Base-by-base conservation (phyloP, 2,888 invertebrate genomes). In the Poecilobothrus nobilitatus region DNA sequence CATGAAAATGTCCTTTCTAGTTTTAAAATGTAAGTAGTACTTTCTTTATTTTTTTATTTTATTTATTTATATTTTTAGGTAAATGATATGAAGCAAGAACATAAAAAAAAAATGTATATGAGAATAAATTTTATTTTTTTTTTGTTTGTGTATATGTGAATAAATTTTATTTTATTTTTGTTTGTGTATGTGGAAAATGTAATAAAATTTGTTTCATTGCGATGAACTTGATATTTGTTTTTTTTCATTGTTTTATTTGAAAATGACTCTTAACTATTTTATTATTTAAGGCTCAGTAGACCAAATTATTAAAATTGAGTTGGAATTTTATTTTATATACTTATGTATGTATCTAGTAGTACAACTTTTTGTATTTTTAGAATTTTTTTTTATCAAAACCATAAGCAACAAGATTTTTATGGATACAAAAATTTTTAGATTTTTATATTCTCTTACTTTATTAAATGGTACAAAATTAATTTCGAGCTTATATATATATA, bases 261-360 rank as follows among this genome's bases (percentile, higher is more conserved):
- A 53, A 53, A 53, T 2, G 7, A 15, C 53, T 18, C 53, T 53
- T 18, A 15, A 53, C 53, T 53, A 53, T 53, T 53, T 53, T 53
- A 53, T 53, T 53, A 53, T 53, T 53, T 53, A 18, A n/a, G 18
- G 18, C 53, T 53, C 18, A 53, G 18, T 53, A 2, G 53, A 53
- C 53, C 53, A 53, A 53, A 53, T 53, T 53, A 53, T 53, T 53
- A n/a, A 53, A 53, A 53, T 53, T 53, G 18, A 53, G 53, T 53
- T 53, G 37, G 12, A 37, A 37, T 37, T 37, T 37, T 37, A 10
- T 37, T 1, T 37, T 37, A 8, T 37, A 10, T 37, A 37, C 7
- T 37, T 37, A 12, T 37, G 2, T 37, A 10, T 37, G 37, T 37
- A 37, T 2, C 3, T 27, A 27, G 5, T 27, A 27, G 5, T 27